A percentile compares a stretch with the other conserved stretches of the same genome.
These are phyloP conservation scores for Gallinago stenura DNA, from an alignment of 2,797 vertebrate species.

Conservation along the genomic window DNA sequence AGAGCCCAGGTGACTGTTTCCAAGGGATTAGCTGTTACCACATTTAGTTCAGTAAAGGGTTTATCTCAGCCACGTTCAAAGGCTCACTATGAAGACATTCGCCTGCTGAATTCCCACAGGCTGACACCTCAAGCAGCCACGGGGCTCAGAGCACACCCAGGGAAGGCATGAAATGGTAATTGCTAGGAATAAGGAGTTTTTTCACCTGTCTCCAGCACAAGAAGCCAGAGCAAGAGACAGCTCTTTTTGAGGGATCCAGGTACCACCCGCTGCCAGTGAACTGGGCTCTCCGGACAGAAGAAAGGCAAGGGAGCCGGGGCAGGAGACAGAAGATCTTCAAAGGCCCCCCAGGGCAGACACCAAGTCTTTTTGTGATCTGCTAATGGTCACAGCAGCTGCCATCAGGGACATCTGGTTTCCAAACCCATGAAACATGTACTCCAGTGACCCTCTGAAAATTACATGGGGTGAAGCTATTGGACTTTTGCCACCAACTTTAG, in stretches of 20 bases:
- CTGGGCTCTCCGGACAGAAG: neutral
- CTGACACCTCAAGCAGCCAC: neutral
- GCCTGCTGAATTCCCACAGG: neutral
- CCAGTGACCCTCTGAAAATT: neutral
- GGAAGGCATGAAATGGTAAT: neutral
- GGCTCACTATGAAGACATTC: neutral
- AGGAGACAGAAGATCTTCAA: neutral
- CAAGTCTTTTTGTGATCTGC: neutral
- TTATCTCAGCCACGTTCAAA: constrained; percentile 64
- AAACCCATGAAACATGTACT: neutral
- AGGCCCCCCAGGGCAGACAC: neutral
- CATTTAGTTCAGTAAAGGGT: constrained; percentile 77
- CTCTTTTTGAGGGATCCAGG: neutral
- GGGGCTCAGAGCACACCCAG: neutral
- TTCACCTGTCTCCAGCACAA: neutral
- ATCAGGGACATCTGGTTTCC: neutral
- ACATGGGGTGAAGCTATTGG: neutral
- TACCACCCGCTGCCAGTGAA: neutral
- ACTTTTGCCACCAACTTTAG: neutral
- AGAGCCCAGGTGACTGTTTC: constrained; percentile 69
- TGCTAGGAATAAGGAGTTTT: neutral
- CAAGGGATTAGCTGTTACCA: constrained; percentile 73
- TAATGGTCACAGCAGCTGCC: neutral
- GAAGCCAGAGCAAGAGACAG: neutral
- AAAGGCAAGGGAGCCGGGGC: neutral